Conservation (phyloP, 1,140 invertebrate genomes). For the Nasonia longicornis region DNA sequence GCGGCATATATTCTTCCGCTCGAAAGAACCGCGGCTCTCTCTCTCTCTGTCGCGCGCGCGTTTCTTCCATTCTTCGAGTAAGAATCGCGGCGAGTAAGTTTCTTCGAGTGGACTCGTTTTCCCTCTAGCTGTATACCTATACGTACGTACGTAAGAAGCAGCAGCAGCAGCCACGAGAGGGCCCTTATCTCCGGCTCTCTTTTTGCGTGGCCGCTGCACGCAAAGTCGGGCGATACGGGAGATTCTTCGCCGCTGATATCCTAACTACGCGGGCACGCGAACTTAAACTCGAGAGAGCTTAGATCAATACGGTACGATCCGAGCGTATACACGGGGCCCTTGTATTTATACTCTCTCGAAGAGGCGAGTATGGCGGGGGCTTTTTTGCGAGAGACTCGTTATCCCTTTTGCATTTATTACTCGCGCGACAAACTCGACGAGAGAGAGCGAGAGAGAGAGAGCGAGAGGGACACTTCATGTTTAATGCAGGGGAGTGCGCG, state of each 20-base stretch:
- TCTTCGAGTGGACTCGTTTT: constrained; percentile 42
- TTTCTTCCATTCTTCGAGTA: constrained; percentile 41
- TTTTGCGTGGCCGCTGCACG: constrained; percentile 49
- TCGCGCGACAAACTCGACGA: constrained; percentile 10
- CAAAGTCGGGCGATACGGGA: constrained; percentile 58
- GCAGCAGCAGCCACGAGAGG: constrained; percentile 23
- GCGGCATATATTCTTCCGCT: constrained; percentile 46
- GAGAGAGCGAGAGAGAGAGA: neutral
- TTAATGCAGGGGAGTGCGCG: constrained; percentile 50
- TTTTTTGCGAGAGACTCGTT: constrained; percentile 1
- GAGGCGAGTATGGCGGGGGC: neutral
- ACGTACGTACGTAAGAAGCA: neutral
- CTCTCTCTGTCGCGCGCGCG: neutral
- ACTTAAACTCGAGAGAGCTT: constrained; percentile 21
- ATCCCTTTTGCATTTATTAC: constrained; percentile 9
- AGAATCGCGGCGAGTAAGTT: constrained; percentile 39
- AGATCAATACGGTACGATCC: constrained; percentile 40
- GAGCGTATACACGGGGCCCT: neutral
- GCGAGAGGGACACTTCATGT: constrained; percentile 32
- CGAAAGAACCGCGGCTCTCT: constrained; percentile 39
- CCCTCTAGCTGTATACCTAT: neutral
- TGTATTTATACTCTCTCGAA: neutral
- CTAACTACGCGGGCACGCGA: constrained; percentile 52
- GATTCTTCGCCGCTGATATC: constrained; percentile 58
- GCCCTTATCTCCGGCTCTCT: constrained; percentile 53